Conservation (phyloP, 2,113 vertebrate genomes). For the Xenopus tropicalis region DNA sequence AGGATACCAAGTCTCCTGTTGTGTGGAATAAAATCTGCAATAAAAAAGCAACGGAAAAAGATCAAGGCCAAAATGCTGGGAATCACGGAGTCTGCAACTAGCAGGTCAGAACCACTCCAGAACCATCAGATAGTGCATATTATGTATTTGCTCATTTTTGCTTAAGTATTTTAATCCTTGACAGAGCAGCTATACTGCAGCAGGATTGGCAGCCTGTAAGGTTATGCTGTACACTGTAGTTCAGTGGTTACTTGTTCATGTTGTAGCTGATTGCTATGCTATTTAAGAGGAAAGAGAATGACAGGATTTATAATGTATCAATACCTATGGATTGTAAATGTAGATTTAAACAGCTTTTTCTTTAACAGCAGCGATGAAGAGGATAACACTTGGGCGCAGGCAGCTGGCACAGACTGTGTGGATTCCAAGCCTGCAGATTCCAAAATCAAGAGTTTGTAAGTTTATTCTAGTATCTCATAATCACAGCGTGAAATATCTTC, state of each 20-base stretch:
- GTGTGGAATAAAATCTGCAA: constrained; percentile 77
- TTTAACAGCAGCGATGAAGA: constrained; percentile 75
- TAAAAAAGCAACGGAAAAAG: constrained; percentile 81
- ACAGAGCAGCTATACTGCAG: too few relatives aligned
- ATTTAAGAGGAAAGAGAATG: too few relatives aligned
- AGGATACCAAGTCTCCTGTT: constrained; percentile 80
- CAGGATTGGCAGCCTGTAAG: too few relatives aligned
- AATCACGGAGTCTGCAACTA: constrained; percentile 67
- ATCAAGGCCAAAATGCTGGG: constrained; percentile 97
- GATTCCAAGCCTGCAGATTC: constrained; percentile 72
- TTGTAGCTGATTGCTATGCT: too few relatives aligned
- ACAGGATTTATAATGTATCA: too few relatives aligned
- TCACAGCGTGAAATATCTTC: too few relatives aligned
- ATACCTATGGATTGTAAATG: too few relatives aligned
- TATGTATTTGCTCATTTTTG: too few relatives aligned
- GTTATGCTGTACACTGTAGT: too few relatives aligned
- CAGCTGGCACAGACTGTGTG: constrained; percentile 52
- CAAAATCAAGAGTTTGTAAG: constrained; percentile 86
- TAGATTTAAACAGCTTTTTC: too few relatives aligned
- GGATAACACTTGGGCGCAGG: constrained; percentile 63
- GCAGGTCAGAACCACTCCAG: constrained; percentile 67
- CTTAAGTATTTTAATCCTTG: too few relatives aligned
- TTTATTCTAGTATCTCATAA: constrained; percentile 35
- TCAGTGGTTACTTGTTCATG: too few relatives aligned
- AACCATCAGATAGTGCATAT: background rate